Percentiles rank a stretch among this genome's conserved stretches.
Evolutionary conservation across 2,797 vertebrate genomes (phyloP).

Genomic region (Arctocebus calabarensis): DNA sequence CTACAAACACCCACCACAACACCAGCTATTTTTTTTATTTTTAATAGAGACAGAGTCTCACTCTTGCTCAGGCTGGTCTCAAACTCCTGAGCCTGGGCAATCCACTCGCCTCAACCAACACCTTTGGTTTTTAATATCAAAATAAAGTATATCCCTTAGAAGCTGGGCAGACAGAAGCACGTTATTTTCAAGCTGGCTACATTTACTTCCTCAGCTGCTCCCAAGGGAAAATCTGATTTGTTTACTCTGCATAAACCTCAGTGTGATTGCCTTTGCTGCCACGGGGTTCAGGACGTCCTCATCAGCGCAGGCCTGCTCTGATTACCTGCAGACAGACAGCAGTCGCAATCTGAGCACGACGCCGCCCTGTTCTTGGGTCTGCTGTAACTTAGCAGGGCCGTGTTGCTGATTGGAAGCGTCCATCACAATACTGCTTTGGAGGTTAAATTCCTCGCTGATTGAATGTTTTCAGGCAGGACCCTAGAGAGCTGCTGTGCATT

Average conservation of each 20-base stretch:
- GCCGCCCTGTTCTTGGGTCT: background rate
- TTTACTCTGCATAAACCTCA: slow-evolving; percentile 60
- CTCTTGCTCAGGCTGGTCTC: too few relatives aligned
- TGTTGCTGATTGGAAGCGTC: background rate
- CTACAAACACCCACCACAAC: too few relatives aligned
- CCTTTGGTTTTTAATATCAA: background rate
- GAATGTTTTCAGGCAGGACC: slow-evolving; percentile 5
- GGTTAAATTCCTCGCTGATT: slow-evolving; percentile 23
- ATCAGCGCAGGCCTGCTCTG: slow-evolving; percentile 61
- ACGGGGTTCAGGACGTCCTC: slow-evolving; percentile 3
- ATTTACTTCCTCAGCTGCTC: background rate
- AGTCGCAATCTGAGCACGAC: slow-evolving; percentile 30
- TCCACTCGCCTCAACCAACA: background rate
- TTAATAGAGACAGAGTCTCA: too few relatives aligned
- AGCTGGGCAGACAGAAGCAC: background rate
- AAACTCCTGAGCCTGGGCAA: too few relatives aligned
- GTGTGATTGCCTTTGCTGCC: slow-evolving; percentile 46
- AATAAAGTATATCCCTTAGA: background rate
- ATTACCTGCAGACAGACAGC: slow-evolving; percentile 64
- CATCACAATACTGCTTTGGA: slow-evolving; percentile 37
- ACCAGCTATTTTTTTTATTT: too few relatives aligned
- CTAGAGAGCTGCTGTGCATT: background rate
- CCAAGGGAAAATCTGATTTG: slow-evolving; percentile 62
- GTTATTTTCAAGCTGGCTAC: slow-evolving; percentile 2
- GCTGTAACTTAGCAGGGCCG: background rate